phyloP scores from a whole-genome alignment of 2,888 invertebrate species.

The Pterobdella sp. region DNA sequence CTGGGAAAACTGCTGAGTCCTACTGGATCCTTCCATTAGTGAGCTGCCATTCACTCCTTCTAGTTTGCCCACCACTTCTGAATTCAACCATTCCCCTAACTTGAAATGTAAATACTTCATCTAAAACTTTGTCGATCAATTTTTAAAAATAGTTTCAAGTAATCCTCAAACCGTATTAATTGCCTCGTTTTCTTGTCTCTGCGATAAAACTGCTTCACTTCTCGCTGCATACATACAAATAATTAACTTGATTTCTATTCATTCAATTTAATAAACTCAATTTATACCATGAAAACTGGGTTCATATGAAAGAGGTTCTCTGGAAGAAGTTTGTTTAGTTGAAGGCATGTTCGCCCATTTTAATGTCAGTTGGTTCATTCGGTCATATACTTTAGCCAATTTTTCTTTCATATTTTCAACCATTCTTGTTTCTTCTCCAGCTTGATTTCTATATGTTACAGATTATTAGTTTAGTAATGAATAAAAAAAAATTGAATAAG shows the following conservation, averaged over 20 bases:
- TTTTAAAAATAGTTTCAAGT: neutral
- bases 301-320: neutral
- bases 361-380: conserved; percentile 42
- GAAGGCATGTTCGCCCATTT: conserved; percentile 40
- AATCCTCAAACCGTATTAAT: neutral
- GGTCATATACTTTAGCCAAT: conserved; percentile 43
- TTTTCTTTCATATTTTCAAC: conserved; percentile 42
- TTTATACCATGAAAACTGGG: no score
- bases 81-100: conserved; percentile 2
- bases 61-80: neutral
- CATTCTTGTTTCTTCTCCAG: conserved; percentile 42
- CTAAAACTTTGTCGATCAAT: neutral
- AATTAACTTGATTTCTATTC: no score
- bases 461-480: neutral
- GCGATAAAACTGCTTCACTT: neutral
- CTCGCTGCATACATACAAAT: no score
- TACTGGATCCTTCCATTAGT: neutral
- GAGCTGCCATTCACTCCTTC: conserved; percentile 5
- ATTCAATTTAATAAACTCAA: no score
- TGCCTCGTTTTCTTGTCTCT: neutral
- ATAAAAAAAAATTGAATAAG: conserved; percentile 40
- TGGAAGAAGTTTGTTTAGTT: neutral
- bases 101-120: neutral
- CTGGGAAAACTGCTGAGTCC: neutral
- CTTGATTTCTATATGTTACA: conserved; percentile 15